Evolutionary conservation across 2,797 vertebrate species (phyloP).

Genomic region (Cynodonichthys magdalenae): DNA sequence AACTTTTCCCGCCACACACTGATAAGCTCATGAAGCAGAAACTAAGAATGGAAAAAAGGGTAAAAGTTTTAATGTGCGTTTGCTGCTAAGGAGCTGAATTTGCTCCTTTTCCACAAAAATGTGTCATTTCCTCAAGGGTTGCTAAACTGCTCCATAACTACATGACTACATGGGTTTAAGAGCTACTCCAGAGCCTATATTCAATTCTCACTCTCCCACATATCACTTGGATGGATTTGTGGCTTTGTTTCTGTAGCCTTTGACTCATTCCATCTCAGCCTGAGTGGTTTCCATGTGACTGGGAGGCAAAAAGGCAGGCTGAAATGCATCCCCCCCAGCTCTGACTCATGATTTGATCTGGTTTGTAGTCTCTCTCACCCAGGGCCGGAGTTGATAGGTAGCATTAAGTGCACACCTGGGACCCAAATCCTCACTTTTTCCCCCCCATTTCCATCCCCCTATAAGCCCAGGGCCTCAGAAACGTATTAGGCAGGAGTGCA

Average conservation of each 20-base stretch:
- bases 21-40: not conserved
- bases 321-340: conserved; percentile 59
- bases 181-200: conserved; percentile 36
- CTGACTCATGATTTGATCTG: conserved; percentile 70
- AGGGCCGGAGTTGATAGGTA: conserved; percentile 59
- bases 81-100: conserved; percentile 2
- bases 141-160: not conserved
- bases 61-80: not conserved
- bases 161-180: conserved; percentile 46
- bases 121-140: not conserved
- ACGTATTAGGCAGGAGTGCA: conserved; percentile 38
- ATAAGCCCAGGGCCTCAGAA: conserved; percentile 35
- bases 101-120: conserved; percentile 5
- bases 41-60: not conserved
- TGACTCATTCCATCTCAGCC: conserved; percentile 62
- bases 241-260: conserved; percentile 38
- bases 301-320: conserved; percentile 53
- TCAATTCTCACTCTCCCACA: conserved; percentile 54
- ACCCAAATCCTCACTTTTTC: conserved; percentile 39
- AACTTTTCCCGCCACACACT: not conserved
- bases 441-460: conserved; percentile 35
- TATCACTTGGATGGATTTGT: conserved; percentile 57
- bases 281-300: conserved; percentile 51
- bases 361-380: conserved; percentile 56
- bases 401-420: conserved; percentile 69